Base-by-base conservation (phyloP, 1,140 invertebrate species). In the Drosophila subobscura region DNA sequence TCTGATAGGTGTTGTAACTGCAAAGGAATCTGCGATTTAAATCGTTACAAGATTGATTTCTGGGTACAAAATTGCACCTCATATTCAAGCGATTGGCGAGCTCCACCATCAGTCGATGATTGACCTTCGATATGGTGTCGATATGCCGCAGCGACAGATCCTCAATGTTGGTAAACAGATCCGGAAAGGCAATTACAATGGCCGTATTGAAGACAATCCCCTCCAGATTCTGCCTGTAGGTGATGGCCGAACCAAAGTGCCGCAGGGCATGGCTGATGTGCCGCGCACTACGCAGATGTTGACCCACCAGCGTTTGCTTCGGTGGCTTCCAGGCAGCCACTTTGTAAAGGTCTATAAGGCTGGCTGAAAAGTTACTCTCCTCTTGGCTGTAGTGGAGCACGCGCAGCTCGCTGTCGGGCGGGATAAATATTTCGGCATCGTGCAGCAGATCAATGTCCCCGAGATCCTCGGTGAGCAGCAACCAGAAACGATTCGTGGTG, bases 61-160 rank as follows among this genome's bases (percentile, higher is more conserved):
- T 37, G 4, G 10, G 4, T 4, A 37, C 10, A 12, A 27, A 40
- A 60, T 10, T 46, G 8, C 61, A 93, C 93, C 91, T 91, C 57
- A 93, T 92, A 64, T 93, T 90, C 6, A 93, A 58, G 33, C 92
- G 91, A 53, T 93, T 91, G 3, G 92, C 92, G 44, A 91, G 72
- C 22, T 92, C 84, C 58, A 92, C 73, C 22, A 93, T 88, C 1
- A 93, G 63, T 3, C 92, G 92, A 77, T 93, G 93, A 51, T 92
- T 93, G 0, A 93, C 77, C 57, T 93, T 93, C 0, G 93, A 92
- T 56, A 92, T 93, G 1, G 92, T 93, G 41, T 93, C 93, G 22
- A 93, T 92, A 49, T 93, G 92, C 0, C 92, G 77, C 53, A 92
- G 58, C 3, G 81, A 90, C 29, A 93, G 67, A 71, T 93, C 93